Base-by-base conservation (phyloP, 2,797 vertebrate genomes). In the Clangula hyemalis region DNA sequence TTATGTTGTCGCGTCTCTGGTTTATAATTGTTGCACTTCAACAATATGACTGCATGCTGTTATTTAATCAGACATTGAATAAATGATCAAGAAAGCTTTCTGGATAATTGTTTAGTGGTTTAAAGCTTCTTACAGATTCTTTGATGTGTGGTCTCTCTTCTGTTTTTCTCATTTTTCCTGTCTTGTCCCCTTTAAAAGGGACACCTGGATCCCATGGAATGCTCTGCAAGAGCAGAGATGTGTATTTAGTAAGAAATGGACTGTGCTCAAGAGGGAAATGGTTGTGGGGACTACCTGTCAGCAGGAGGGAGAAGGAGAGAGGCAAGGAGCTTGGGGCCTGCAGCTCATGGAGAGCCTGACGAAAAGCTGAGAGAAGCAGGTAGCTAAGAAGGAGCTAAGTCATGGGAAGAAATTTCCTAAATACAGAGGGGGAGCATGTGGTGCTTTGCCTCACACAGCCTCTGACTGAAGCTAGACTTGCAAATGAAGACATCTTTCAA, bases 1-100 rank as follows among this genome's bases (percentile, higher is more conserved):
- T 96, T 90, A 74, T 97, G 94, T 90, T 95, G 95, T 97, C 79
- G 41, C 94, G 89, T 95, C 91, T 96, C 95, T 94, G 90, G 77
- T 93, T 95, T 93, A 51, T 95, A 95, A 90, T 94, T 94, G 92
- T 96, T 95, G 87, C 93, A 79, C 90, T 95, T 95, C 88, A 96
- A 61, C 93, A 96, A 81, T 93, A 79, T 91, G 85, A 96, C 93
- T 95, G 53, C 71, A 58, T 93, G 77, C 95, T 94, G 91, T 96
- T 94, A 87, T 94, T 96, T 96, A 94, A 94, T 93, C 89, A 93
- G 85, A 66, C 71, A 69, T 91, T 1, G 61, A 91, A 86, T 94
- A 94, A 88, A 94, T 97, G 91, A 96, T 87, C 94, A 77, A 30
- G 83, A 85, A 87, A 93, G 85, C 87, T 90, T 91, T 94, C 82